A percentile compares a stretch with the other conserved stretches of the same genome.
phyloP scores from a whole-genome alignment of 2,113 vertebrate species.

The Dipodomys spectabilis region DNA sequence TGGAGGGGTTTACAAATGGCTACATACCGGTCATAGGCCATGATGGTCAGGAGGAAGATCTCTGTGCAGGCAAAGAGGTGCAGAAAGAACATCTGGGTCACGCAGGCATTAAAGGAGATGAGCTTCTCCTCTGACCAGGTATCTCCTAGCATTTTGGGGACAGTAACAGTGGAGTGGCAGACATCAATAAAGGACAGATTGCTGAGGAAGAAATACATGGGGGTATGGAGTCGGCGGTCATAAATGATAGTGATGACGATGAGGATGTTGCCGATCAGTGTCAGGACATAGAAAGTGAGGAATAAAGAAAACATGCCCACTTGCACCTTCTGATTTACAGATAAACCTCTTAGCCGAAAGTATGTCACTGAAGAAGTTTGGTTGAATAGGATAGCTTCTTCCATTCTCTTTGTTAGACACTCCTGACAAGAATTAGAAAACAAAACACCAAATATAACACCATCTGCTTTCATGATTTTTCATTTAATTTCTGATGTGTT shows the following conservation, averaged over 20 bases:
- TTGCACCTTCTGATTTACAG: constrained; percentile 63
- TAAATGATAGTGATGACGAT: constrained; percentile 77
- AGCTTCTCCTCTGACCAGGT: constrained; percentile 73
- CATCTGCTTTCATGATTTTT: not conserved
- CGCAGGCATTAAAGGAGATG: constrained; percentile 79
- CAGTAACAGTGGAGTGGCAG: constrained; percentile 81
- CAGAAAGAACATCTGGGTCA: constrained; percentile 83
- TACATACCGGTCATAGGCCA: constrained; percentile 85
- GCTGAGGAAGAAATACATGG: constrained; percentile 86
- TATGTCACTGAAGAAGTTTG: constrained; percentile 66
- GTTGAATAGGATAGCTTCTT: constrained; percentile 59
- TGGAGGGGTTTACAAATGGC: constrained; percentile 84
- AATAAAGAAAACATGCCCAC: constrained; percentile 73
- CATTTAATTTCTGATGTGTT: constrained; percentile 21
- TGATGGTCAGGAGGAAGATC: constrained; percentile 83
- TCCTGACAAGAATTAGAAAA: constrained; percentile 46
- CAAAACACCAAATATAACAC: not conserved
- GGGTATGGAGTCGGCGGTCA: constrained; percentile 75
- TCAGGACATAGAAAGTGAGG: constrained; percentile 78
- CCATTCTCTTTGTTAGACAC: constrained; percentile 55
- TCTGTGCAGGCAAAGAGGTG: constrained; percentile 84
- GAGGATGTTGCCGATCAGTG: constrained; percentile 77
- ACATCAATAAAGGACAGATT: constrained; percentile 84
- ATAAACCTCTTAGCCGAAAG: constrained; percentile 79
- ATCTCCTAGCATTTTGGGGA: constrained; percentile 82